phyloP scores from a whole-genome alignment of 2,797 vertebrate species.

The Urocyon cinereoargenteus region DNA sequence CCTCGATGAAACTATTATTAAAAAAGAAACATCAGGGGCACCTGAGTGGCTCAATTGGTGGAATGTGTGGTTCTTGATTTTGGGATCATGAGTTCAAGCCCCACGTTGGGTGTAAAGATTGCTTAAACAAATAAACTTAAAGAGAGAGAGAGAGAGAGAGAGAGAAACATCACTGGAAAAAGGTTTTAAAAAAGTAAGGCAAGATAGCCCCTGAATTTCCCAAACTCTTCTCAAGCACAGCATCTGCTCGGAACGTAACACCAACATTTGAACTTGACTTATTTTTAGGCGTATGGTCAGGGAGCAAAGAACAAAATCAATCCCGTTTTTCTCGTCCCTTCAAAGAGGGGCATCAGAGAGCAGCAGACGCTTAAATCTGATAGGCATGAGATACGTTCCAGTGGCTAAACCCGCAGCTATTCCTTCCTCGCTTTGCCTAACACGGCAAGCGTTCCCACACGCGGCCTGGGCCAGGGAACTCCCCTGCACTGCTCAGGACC shows the following conservation, averaged over 20 bases:
- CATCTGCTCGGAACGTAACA: background rate
- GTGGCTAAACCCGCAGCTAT: background rate
- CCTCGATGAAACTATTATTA: background rate
- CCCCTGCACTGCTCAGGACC: accelerated
- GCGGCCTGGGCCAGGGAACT: background rate
- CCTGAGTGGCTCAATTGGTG: background rate
- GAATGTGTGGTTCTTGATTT: background rate
- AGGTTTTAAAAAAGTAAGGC: background rate
- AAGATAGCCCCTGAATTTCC: background rate
- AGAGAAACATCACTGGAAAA: background rate
- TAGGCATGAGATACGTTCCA: background rate
- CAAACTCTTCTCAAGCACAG: background rate
- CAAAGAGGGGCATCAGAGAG: background rate
- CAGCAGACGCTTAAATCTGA: too few relatives aligned
- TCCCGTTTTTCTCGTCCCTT: background rate
- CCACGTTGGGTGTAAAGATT: background rate
- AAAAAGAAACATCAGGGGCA: background rate
- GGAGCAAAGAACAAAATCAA: background rate
- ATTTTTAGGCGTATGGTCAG: background rate
- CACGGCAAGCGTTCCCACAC: background rate
- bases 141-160: too few relatives aligned
- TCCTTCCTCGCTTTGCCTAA: background rate
- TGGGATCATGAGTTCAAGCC: background rate
- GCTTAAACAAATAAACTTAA: background rate
- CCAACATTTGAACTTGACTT: background rate